Evolutionary conservation across 2,888 invertebrate genomes (phyloP), one percentile per base, ranked within the genome.

Genomic region (Philereme vetulata): DNA sequence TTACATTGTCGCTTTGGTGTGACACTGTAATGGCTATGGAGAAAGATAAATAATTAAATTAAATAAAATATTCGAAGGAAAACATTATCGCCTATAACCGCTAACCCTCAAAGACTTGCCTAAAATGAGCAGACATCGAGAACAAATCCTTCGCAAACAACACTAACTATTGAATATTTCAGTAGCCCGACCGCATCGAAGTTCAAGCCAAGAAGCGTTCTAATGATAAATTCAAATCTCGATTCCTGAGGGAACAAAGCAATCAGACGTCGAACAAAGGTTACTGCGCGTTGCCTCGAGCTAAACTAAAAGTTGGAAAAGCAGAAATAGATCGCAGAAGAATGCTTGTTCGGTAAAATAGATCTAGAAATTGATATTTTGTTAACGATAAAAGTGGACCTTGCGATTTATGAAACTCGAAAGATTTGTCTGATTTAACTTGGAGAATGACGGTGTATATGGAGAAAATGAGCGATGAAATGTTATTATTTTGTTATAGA

Each of bases 191-290:
- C 82, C 79, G 74, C 81, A 80, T 80, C 79, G 80, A 77, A 76
- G 74, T 73, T 67, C 67, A n/a, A 42, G 66, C 70, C 71, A 76
- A 77, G 78, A 72, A 77, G 75, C 77, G 75, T 75, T 80, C 83
- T 86, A 87, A 88, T 88, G 88, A 88, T 89, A 90, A 87, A 90
- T 89, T 90, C 88, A 89, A 89, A 88, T 89, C 84, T 78, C 76
- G 72, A 80, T 75, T 75, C 86, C 78, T 78, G 62, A 35, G 87
- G 81, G 88, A 84, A 84, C 85, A 82, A 85, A 84, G 89, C 89
- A 89, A 90, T 90, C 89, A 88, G 84, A 80, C 81, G 79, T 74
- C 77, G 82, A 77, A 84, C 87, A 88, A 86, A 87, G 86, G 86
- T 85, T 85, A 78, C 70, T 71, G 56, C 75, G 75, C 75, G 64